Conservation (phyloP, 2,888 invertebrate genomes). For the Cryptocephalus primarius region DNA sequence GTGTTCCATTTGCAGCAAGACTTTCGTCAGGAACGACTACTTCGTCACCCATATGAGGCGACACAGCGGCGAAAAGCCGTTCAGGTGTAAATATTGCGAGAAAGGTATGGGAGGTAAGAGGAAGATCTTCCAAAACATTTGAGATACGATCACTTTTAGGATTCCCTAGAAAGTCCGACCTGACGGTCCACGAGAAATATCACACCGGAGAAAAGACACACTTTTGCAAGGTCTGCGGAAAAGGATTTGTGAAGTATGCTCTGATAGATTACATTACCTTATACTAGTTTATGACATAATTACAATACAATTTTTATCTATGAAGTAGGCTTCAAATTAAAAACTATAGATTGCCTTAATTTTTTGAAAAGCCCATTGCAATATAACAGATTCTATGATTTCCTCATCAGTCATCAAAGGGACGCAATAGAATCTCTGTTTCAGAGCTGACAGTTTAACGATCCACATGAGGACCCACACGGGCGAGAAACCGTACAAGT, state of each 20-base stretch:
- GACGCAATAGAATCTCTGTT: no score
- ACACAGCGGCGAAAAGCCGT: slow-evolving; percentile 35
- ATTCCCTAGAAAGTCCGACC: slow-evolving; percentile 47
- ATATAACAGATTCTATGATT: no score
- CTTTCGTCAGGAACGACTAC: slow-evolving; percentile 33
- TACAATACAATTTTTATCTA: no score
- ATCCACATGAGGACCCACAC: slow-evolving; percentile 50
- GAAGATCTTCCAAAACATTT: no score
- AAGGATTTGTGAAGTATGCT: slow-evolving; percentile 35
- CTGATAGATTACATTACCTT: no score
- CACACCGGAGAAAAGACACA: slow-evolving; percentile 48
- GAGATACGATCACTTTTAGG: slow-evolving; percentile 17
- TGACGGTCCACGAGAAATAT: slow-evolving; percentile 47
- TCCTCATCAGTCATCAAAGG: no score
- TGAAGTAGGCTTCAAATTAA: no score
- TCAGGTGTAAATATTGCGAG: slow-evolving; percentile 32
- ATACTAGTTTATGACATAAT: no score
- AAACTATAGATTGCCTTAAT: no score
- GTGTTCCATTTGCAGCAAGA: slow-evolving; percentile 36
- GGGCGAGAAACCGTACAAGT: slow-evolving; percentile 44
- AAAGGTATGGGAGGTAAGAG: no score
- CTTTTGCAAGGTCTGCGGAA: slow-evolving; percentile 40
- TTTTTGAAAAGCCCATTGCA: no score
- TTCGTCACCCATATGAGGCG: slow-evolving; percentile 33
- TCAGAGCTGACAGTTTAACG: slow-evolving; percentile 46